Base-by-base conservation (phyloP, 2,888 invertebrate species). In the Schizotus pectinicornis region DNA sequence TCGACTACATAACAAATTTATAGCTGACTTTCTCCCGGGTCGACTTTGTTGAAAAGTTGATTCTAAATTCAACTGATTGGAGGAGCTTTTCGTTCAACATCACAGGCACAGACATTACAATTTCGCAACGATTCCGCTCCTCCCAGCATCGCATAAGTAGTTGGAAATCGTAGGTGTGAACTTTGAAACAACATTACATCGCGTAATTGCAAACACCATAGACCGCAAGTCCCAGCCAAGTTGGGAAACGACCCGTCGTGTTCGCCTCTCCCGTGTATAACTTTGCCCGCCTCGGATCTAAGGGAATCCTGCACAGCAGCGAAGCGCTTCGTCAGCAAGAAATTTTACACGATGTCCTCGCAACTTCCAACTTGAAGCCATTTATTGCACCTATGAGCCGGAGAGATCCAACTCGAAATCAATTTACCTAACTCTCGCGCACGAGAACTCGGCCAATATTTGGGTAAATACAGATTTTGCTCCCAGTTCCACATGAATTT, bases 131-230 rank as follows among this genome's bases (percentile, higher is more conserved):
- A n/a, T 42, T n/a, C 5, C 30, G 0, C 9, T 32, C n/a, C 32
- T 42, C 22, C 12, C 22, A 30, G 11, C 32, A 42, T 22, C 9
- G 30, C 30, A 42, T 31, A 30, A 31, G 42, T 22, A 35, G n/a
- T 11, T 43, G 35, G 33, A 22, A 52, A 43, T 49, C 45, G 42
- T 38, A 55, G 55, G 59, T 59, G 55, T 32, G 50, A 59, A 59
- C 55, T 59, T 59, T 50, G 59, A 31, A 55, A 59, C 59, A 55
- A 46, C 54, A 50, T 55, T 55, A 59, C 59, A 59, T 50, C 43
- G 41, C 55, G 59, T 59, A 59, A 59, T 59, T 59, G 59, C 59
- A 59, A 59, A 59, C 59, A 59, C 55, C 50, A 59, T 55, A 59
- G 55, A 59, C 59, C 59, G 46, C 59, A 55, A 59, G 46, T 50